Conservation (phyloP, 1,140 invertebrate species). For the Drosophila nigrodunni region DNA sequence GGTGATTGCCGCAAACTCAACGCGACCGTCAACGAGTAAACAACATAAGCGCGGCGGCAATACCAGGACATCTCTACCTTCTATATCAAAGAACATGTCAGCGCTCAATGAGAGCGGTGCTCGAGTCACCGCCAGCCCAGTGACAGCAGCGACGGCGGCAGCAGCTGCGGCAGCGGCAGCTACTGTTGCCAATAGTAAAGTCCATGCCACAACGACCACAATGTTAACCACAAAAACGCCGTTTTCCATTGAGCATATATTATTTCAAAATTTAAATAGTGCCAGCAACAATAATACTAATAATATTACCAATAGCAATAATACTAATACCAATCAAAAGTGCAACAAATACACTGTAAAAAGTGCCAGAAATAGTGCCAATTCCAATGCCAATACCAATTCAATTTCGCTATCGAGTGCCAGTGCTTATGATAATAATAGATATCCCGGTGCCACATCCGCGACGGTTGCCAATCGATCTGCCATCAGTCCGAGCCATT, state of each 20-base stretch:
- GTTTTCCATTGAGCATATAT: slow-evolving; percentile 84
- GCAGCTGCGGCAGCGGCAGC: slow-evolving; percentile 23
- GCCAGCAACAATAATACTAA: slow-evolving; percentile 63
- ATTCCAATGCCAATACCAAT: slow-evolving; percentile 19
- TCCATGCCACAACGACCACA: slow-evolving; percentile 59
- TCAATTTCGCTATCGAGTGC: slow-evolving; percentile 23
- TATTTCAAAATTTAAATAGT: slow-evolving; percentile 82
- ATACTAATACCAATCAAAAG: slow-evolving; percentile 51
- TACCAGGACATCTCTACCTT: slow-evolving; percentile 39
- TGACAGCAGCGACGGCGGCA: slow-evolving; percentile 37
- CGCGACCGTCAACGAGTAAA: slow-evolving; percentile 84
- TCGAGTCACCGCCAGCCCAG: slow-evolving; percentile 32
- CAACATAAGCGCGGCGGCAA: slow-evolving; percentile 68
- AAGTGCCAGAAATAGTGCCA: slow-evolving; percentile 38
- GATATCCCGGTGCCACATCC: slow-evolving; percentile 51
- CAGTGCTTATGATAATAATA: slow-evolving; percentile 66
- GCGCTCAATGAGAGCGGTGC: slow-evolving; percentile 67
- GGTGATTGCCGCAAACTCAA: slow-evolving; percentile 84
- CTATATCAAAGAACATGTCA: slow-evolving; percentile 49
- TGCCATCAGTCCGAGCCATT: slow-evolving; percentile 42
- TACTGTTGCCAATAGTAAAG: slow-evolving; percentile 36
- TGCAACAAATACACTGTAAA: slow-evolving; percentile 52
- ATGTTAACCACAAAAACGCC: slow-evolving; percentile 81
- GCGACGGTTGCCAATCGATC: slow-evolving; percentile 31
- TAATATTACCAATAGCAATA: slow-evolving; percentile 36